Evolutionary conservation across 2,113 vertebrate genomes (phyloP).

Genomic region (Zosterops borbonicus): DNA sequence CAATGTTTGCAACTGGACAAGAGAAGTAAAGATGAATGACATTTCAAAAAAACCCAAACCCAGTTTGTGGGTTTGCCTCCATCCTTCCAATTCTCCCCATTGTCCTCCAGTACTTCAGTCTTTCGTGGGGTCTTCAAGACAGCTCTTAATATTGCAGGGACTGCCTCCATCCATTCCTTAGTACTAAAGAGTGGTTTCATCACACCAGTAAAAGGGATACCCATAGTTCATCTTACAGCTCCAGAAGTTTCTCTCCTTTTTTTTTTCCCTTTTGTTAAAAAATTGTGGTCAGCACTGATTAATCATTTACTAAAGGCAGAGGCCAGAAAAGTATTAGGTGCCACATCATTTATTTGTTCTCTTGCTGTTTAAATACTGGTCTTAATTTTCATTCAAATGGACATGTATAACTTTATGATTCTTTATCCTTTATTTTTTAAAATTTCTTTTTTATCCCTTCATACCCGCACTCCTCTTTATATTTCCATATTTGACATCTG

Average conservation of each 20-base stretch:
- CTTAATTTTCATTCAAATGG: background rate
- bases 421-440: background rate
- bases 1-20: background rate
- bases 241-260: background rate
- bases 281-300: background rate
- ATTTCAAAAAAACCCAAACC: background rate
- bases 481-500: background rate
- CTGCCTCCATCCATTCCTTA: background rate
- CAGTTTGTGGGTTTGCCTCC: background rate
- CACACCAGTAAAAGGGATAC: background rate
- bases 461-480: background rate
- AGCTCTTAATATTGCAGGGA: background rate
- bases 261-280: background rate
- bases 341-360: background rate
- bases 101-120: background rate
- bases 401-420: background rate
- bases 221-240: background rate
- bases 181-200: background rate
- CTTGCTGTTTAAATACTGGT: background rate
- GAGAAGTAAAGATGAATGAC: background rate
- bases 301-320: background rate
- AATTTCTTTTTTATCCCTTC: background rate
- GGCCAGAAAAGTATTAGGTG: background rate
- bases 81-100: background rate
- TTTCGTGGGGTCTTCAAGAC: background rate